Evolutionary conservation across 64 coral and sea anemone genomes (phyloP).

Genomic region (Stichodactyla helianthus): DNA sequence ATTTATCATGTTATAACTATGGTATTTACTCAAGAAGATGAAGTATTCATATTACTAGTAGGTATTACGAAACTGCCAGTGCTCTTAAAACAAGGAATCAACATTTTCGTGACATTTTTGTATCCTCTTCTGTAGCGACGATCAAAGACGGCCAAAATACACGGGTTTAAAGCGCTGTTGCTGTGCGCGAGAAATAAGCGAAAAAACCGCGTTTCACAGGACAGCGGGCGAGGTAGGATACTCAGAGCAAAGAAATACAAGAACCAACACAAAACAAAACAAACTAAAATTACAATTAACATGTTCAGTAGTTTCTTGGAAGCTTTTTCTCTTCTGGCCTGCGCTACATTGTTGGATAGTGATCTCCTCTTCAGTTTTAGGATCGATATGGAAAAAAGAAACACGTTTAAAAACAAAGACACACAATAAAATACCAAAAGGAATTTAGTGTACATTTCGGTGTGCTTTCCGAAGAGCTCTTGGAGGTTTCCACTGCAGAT

Average conservation of each 20-base stretch:
- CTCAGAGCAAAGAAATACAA: conserved; percentile 1
- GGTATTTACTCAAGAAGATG: neutral
- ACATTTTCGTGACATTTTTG: neutral
- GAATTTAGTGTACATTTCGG: neutral
- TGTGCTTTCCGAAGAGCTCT: neutral
- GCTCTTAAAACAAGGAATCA: neutral
- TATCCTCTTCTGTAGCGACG: neutral
- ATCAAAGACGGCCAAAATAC: neutral
- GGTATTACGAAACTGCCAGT: neutral
- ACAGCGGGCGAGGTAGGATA: neutral
- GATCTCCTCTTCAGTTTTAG: neutral
- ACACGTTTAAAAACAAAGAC: neutral
- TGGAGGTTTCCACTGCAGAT: neutral
- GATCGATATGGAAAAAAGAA: neutral
- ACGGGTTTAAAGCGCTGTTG: neutral
- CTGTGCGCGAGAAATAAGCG: neutral
- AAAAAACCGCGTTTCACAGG: neutral
- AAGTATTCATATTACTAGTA: neutral
- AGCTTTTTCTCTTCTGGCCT: neutral
- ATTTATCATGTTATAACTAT: too few species aligned
- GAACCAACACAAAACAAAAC: conserved; percentile 7
- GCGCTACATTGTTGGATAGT: neutral
- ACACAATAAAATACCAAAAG: neutral
- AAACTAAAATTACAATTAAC: neutral
- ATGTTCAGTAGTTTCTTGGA: conserved; percentile 2